Conservation (phyloP, 2,113 vertebrate genomes). For the Istiophorus platypterus region DNA sequence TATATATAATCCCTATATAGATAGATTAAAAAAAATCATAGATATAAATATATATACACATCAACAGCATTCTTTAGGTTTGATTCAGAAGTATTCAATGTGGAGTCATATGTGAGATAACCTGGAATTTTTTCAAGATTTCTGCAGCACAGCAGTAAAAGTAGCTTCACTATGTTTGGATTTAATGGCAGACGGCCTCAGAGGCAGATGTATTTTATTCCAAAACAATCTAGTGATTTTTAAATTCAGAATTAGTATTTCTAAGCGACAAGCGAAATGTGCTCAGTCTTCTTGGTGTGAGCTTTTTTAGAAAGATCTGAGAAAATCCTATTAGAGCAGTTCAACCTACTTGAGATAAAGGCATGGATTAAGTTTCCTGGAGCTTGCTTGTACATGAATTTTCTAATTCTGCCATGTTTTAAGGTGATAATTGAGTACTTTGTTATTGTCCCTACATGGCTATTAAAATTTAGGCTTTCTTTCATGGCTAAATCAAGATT, state of each 20-base stretch:
- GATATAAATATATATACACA: too few relatives aligned
- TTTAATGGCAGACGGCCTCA: neutral
- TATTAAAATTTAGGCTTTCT: neutral
- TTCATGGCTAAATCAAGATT: neutral
- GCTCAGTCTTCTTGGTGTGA: neutral
- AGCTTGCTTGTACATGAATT: neutral
- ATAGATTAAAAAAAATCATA: too few relatives aligned
- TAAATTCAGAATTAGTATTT: neutral
- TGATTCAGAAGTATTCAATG: too few relatives aligned
- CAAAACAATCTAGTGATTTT: neutral
- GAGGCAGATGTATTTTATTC: neutral
- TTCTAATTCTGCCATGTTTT: neutral
- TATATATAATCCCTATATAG: too few relatives aligned
- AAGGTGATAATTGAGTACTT: neutral
- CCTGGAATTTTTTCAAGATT: neutral
- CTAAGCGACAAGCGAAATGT: neutral
- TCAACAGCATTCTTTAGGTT: too few relatives aligned
- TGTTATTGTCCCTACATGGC: neutral
- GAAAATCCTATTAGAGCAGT: constrained; percentile 28
- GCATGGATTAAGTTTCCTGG: neutral
- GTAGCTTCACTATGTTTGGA: constrained; percentile 10
- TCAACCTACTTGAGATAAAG: neutral
- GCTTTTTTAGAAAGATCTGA: constrained; percentile 25
- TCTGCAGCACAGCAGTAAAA: constrained; percentile 7
- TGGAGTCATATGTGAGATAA: neutral